Base-by-base conservation (phyloP, 2,113 vertebrate species). In the Crotalus helleri region DNA sequence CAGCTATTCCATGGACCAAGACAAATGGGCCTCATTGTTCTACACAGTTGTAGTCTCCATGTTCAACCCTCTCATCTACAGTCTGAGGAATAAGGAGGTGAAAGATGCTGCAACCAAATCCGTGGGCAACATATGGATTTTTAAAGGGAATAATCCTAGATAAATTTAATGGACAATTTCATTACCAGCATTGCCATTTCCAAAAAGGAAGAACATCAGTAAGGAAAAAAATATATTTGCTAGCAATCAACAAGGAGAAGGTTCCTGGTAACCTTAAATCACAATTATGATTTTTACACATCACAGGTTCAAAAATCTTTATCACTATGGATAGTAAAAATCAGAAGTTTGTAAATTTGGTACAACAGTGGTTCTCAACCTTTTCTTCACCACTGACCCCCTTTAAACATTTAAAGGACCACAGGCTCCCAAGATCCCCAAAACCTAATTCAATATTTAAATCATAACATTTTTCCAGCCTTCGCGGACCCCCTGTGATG, bases 1-100 rank as follows among this genome's bases (percentile, higher is more conserved):
- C 10, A 86, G 33, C 17, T 55, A 53, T 6, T 89, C 10, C 13
- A 8, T 53, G 0, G 54, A 89, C 54, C 93, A 93, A 86, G 57
- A 89, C 51, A 94, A 93, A 88, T 93, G 93, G 19, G 91, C 39
- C 11, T 53, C 94, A 0, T 46, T 96, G 3, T 94, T 97, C 90
- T 96, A 96, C n/a, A 93, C 91, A 0, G 91, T 91, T 0, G 21
- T 97, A 9, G 94, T 96, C 3, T 94, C 95, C 55, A 96, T 95
- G 93, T 53, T 96, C 44, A 97, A 96, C 5, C 94, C 96, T 5
- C 17, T 81, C 15, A 81, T 81, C 33, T 81, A 39, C 7, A 81
- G 69, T 17, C 17, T 81, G 33, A 81, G 69, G 17, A 81, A 81
- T 49, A 96, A 94, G 1, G 97, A 97, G 10, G 93, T 97, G 29